Evolutionary conservation across 2,888 invertebrate species (phyloP).

Genomic region (Pelosia muscerda): DNA sequence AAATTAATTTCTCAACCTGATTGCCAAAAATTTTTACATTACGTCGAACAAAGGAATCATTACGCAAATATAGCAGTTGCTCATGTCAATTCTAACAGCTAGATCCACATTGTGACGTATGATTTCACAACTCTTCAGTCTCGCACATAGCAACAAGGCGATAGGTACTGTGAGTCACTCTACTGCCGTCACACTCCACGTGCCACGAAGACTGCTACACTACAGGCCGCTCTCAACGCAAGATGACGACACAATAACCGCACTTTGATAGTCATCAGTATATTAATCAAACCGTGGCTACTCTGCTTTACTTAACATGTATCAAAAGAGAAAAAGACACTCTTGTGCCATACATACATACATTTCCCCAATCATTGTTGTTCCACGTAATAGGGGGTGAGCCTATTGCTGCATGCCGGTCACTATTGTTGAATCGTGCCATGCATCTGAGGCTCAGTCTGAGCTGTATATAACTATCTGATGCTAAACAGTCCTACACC

Average conservation of each 20-base stretch:
- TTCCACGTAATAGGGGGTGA: no score
- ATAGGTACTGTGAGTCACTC: slow-evolving; percentile 19
- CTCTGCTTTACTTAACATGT: neutral
- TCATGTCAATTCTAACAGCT: neutral
- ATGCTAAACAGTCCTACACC: no score
- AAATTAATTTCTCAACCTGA: neutral
- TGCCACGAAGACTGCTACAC: neutral
- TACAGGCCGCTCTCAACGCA: neutral
- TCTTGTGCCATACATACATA: no score
- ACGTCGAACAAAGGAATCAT: neutral
- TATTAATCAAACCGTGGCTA: neutral
- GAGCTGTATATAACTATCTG: no score
- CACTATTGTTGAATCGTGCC: no score
- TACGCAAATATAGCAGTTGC: neutral
- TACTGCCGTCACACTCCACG: slow-evolving; percentile 17
- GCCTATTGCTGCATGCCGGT: no score
- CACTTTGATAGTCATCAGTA: neutral
- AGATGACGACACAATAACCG: neutral
- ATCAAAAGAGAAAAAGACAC: neutral
- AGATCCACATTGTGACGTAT: slow-evolving; percentile 6
- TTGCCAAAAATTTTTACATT: neutral
- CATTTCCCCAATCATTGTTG: no score
- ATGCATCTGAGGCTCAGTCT: no score
- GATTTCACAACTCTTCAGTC: slow-evolving; percentile 17
- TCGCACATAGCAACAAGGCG: slow-evolving; percentile 17